A percentile compares a stretch with the other conserved stretches of the same genome.
Evolutionary conservation across 2,113 vertebrate species (phyloP).

Genomic region (Ciconia boyciana): DNA sequence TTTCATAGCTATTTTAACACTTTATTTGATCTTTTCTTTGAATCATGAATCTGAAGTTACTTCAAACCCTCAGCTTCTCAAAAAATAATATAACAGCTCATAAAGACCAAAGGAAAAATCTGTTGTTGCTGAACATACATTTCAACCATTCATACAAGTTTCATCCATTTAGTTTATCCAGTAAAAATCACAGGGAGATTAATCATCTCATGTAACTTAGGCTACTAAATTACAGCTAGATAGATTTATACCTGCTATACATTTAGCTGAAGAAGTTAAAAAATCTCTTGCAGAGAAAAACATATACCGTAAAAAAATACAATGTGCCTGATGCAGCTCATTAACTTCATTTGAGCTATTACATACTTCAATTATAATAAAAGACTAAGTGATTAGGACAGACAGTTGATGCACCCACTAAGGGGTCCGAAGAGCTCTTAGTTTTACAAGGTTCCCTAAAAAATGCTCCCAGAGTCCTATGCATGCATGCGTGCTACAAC

Average conservation of each 20-base stretch:
- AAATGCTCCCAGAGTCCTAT: not conserved
- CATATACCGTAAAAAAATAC: not conserved
- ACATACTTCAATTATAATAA: not conserved
- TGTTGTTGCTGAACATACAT: not conserved
- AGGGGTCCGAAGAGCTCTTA: not conserved
- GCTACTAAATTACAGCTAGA: not conserved
- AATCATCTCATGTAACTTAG: not conserved
- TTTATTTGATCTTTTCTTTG: constrained; percentile 6
- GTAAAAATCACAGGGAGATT: not conserved
- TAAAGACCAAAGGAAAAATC: not conserved
- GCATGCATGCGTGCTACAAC: fast-evolving
- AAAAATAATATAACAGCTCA: not conserved
- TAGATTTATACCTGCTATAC: not conserved
- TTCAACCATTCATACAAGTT: not conserved
- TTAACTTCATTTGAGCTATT: not conserved
- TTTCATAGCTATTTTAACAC: not conserved
- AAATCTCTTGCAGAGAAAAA: not conserved
- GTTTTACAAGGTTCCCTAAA: not conserved
- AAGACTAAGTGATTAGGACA: not conserved
- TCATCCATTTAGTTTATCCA: not conserved
- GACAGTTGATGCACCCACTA: not conserved
- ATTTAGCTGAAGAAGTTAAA: not conserved
- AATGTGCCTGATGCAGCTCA: not conserved
- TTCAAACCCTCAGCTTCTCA: not conserved
- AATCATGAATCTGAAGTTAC: not conserved